Conservation (phyloP, 2,888 invertebrate species). For the Rhopalosiphum nymphaeae region DNA sequence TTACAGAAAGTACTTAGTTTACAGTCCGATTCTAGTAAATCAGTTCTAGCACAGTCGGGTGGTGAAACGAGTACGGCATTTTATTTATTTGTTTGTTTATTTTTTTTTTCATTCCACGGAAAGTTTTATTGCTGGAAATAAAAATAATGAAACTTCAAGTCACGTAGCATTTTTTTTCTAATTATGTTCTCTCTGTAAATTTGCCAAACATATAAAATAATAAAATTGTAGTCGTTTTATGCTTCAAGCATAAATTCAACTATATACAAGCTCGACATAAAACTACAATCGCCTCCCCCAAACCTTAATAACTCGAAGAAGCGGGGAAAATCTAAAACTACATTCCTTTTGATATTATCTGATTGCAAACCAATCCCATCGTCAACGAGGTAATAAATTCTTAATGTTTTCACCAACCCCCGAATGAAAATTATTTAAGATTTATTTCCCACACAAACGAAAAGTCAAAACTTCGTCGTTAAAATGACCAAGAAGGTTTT, state of each 20-base stretch:
- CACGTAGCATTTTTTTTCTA: constrained; percentile 57
- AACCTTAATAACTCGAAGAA: background rate
- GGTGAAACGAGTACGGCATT: constrained; percentile 43
- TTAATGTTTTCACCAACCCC: constrained; percentile 50
- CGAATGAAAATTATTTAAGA: constrained; percentile 38
- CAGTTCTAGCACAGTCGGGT: background rate
- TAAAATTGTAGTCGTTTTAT: constrained; percentile 61
- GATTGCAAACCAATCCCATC: constrained; percentile 46
- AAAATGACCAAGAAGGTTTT: constrained; percentile 21
- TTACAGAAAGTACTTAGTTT: constrained; percentile 21
- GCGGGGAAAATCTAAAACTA: constrained; percentile 8
- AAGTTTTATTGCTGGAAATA: constrained; percentile 57
- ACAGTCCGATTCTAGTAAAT: constrained; percentile 47
- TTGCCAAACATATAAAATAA: constrained; percentile 60
- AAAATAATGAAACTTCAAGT: constrained; percentile 59
- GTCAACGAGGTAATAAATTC: constrained; percentile 44
- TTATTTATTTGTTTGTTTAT: constrained; percentile 24
- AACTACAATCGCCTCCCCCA: constrained; percentile 11
- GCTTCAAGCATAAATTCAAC: background rate
- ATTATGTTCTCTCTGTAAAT: constrained; percentile 51
- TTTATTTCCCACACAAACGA: constrained; percentile 31
- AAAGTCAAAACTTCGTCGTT: constrained; percentile 15
- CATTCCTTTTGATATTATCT: constrained; percentile 23
- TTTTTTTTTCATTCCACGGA: constrained; percentile 43
- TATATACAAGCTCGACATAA: constrained; percentile 25